Base-by-base conservation (phyloP, 2,888 invertebrate genomes). In the Stenotaenia linearis region DNA sequence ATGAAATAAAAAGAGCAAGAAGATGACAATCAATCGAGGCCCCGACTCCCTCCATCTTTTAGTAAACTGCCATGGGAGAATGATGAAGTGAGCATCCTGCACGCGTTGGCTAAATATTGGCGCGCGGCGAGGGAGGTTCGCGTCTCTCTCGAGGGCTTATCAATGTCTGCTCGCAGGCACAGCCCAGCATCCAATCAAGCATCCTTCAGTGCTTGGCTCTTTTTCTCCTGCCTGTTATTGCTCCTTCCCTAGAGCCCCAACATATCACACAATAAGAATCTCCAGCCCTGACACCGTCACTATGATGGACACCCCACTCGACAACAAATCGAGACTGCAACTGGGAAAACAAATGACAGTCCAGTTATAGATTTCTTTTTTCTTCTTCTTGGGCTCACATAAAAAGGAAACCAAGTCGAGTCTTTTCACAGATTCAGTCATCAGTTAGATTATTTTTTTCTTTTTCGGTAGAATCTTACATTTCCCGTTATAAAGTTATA, bases 111-210 rank as follows among this genome's bases (percentile, higher is more conserved):
- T 75, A 75, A 75, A 75, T 75, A 75, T 75, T 75, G 75, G 75
- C 75, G 37, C 37, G 75, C 32, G 75, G 75, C 32, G 75, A 75
- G 75, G 37, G 75, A 75, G 75, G 75, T 61, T 32, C 75, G 75
- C 75, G 75, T 32, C 37, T 37, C 75, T 75, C 75, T 75, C 75
- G 35, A 75, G 75, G 75, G 75, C 75, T 75, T 75, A 75, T 75
- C 75, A 75, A 75, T 75, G 75, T 35, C 75, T 75, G 75, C 35
- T 75, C 37, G 30, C 28, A 75, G 75, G 75, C 75, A 35, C 21
- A 75, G 75, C 75, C 32, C 37, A 32, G 32, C 75, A 75, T 75
- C 75, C 75, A 75, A 75, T 75, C 75, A 32, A 75, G 35, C 75
- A 37, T 75, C 75, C 75, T 75, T 75, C 75, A 37, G 61, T 61